Evolutionary conservation across 2,888 invertebrate species (phyloP).

Genomic region (Acleris holmiana): DNA sequence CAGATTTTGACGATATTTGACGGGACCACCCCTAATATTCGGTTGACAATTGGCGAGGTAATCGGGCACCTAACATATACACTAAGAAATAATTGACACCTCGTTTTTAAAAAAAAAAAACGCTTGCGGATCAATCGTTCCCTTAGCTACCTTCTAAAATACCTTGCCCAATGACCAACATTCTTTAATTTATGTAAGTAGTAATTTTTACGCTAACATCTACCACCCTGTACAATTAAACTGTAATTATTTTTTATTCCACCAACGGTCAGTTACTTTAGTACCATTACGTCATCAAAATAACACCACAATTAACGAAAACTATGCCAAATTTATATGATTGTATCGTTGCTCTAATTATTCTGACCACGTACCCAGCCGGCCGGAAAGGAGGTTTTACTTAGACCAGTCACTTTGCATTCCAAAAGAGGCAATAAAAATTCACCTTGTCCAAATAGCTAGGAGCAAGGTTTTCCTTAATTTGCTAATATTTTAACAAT

Average conservation of each 20-base stretch:
- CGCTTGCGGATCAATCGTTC: no score
- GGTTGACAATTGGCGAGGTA: no score
- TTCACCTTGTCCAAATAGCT: conserved; percentile 18
- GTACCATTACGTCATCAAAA: conserved; percentile 17
- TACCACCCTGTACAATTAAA: background rate
- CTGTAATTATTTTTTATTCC: background rate
- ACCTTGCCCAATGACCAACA: no score
- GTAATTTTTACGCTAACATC: no score
- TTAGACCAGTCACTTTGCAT: conserved; percentile 24
- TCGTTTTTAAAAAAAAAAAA: no score
- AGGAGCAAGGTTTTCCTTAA: conserved; percentile 24
- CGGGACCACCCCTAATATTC: no score
- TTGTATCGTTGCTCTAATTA: conserved; percentile 42
- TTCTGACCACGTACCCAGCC: conserved; percentile 49
- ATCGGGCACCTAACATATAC: no score
- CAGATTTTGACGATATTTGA: no score
- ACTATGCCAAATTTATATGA: conserved; percentile 46
- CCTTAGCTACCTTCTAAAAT: no score
- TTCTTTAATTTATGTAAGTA: no score
- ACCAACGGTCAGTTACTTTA: background rate
- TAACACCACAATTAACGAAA: conserved; percentile 26
- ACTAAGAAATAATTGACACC: no score
- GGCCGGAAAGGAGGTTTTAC: conserved; percentile 45
- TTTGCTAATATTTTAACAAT: conserved; percentile 7
- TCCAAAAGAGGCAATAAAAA: conserved; percentile 27